A percentile compares a stretch with the other conserved stretches of the same genome.
Conservation (phyloP, 2,797 vertebrate genomes). For the Microctenopoma lineatum region DNA sequence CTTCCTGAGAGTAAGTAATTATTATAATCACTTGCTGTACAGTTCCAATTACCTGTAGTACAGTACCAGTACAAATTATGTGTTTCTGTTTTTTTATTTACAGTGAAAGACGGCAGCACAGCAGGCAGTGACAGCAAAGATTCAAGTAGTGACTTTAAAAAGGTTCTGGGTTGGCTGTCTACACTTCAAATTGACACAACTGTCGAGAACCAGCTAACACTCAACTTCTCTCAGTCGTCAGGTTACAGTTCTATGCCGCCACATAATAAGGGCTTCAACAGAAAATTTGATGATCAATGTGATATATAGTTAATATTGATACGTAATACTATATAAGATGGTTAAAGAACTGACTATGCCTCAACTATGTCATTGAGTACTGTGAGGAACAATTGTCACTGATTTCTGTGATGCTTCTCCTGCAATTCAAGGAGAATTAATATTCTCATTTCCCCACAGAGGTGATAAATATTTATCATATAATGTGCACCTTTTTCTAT, state of each 20-base stretch:
- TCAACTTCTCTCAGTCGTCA: slow-evolving; percentile 53
- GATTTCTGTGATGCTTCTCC: neutral
- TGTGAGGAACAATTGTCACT: no score
- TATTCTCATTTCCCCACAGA: neutral
- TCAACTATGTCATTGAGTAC: neutral
- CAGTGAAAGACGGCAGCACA: slow-evolving; percentile 38
- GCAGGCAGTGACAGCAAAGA: no score
- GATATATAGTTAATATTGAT: neutral
- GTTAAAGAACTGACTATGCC: neutral
- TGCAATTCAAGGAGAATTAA: neutral
- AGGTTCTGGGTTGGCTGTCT: slow-evolving; percentile 46
- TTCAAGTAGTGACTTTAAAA: neutral
- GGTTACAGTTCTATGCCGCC: slow-evolving; percentile 41
- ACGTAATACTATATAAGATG: no score
- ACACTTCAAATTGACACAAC: slow-evolving; percentile 27
- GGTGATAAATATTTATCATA: neutral
- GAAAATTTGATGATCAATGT: neutral
- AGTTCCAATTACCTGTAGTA: no score
- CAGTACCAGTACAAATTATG: neutral
- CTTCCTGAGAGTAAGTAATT: slow-evolving; percentile 20
- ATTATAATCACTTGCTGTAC: neutral
- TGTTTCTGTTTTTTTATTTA: slow-evolving; percentile 18
- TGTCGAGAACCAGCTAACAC: slow-evolving; percentile 23
- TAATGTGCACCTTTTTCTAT: neutral
- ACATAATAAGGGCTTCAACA: neutral